phyloP scores from a whole-genome alignment of 2,113 vertebrate species.

The Carettochelys insculpta region DNA sequence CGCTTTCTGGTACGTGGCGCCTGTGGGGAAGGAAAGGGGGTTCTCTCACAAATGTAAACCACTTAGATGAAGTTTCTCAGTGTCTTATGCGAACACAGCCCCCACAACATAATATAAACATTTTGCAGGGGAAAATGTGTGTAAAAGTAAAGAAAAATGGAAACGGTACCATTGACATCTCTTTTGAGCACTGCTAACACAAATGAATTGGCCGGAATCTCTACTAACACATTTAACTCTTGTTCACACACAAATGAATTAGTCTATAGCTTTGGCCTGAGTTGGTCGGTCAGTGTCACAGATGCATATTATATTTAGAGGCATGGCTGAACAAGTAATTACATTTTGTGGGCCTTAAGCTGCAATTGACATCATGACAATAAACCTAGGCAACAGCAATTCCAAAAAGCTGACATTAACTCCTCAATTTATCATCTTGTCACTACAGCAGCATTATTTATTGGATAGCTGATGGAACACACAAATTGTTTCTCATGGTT shows the following conservation, averaged over 20 bases:
- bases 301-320: background rate
- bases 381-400: background rate
- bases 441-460: background rate
- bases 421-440: background rate
- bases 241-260: background rate
- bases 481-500: background rate
- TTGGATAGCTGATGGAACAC: background rate
- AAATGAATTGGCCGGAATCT: background rate
- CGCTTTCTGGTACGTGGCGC: no score
- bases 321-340: constrained; percentile 19
- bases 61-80: no score
- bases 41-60: no score
- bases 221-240: background rate
- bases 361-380: background rate
- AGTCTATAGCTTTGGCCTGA: background rate
- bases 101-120: background rate
- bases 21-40: no score
- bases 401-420: background rate
- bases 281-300: background rate
- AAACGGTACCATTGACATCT: background rate
- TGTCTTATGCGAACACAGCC: no score
- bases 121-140: no score
- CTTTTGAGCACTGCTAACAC: background rate
- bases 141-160: no score
- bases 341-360: constrained; percentile 24